phyloP scores from a whole-genome alignment of 2,797 vertebrate species.

The Manis pentadactyla region DNA sequence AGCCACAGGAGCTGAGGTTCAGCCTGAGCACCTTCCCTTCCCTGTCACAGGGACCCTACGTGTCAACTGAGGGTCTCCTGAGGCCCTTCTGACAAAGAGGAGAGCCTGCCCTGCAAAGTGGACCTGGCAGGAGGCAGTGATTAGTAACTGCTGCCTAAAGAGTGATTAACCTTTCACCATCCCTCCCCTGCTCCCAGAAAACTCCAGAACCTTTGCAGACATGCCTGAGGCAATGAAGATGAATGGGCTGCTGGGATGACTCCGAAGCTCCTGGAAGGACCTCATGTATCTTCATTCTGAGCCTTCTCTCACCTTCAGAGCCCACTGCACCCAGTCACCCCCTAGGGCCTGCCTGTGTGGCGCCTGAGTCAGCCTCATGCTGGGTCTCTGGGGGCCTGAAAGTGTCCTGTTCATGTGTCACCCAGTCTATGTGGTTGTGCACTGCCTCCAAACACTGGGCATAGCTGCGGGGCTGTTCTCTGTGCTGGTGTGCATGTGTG shows the following conservation, averaged over 20 bases:
- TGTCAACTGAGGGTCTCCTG: neutral
- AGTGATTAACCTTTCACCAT: neutral
- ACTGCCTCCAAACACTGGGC: fast-evolving
- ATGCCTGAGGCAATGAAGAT: neutral
- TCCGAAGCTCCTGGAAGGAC: neutral
- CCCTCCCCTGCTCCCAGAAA: neutral
- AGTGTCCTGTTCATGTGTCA: fast-evolving
- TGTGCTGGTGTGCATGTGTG: too few species aligned
- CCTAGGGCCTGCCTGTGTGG: fast-evolving
- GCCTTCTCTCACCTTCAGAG: neutral
- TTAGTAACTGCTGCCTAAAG: neutral
- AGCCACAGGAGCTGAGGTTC: neutral
- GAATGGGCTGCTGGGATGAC: neutral
- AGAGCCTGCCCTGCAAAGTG: neutral
- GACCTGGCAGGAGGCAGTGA: neutral
- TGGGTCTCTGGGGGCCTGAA: neutral
- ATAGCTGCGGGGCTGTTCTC: neutral
- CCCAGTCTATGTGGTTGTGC: neutral
- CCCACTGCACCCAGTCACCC: neutral
- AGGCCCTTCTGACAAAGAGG: neutral
- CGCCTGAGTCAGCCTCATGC: neutral
- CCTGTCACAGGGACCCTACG: neutral
- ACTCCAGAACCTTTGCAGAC: neutral
- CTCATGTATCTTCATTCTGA: constrained; percentile 31
- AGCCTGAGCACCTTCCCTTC: fast-evolving